Conservation (phyloP, 2,797 vertebrate species). For the Mycteria americana region DNA sequence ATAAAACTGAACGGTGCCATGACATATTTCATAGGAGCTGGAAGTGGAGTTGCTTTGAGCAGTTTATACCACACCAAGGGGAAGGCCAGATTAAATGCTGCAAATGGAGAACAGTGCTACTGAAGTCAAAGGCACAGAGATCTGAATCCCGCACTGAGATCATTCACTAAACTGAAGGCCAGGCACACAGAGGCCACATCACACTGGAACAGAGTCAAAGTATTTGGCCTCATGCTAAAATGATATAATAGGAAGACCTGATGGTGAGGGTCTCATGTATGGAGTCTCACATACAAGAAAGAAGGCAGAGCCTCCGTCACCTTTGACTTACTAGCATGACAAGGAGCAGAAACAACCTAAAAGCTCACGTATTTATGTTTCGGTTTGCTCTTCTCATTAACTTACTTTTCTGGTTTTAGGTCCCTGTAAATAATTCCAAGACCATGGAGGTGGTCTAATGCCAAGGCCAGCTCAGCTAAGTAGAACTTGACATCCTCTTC, state of each 20-base stretch:
- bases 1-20: accelerated
- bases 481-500: conserved; percentile 99
- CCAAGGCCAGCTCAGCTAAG: conserved; percentile 93
- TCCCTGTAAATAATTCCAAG: conserved; percentile 98
- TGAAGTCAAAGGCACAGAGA: neutral
- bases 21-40: accelerated
- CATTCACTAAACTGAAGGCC: neutral
- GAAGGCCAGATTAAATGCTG: neutral
- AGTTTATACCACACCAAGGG: neutral
- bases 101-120: neutral
- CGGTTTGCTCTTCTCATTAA: neutral
- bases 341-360: neutral
- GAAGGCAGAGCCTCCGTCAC: neutral
- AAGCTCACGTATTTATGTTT: neutral
- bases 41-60: neutral
- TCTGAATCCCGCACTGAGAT: neutral
- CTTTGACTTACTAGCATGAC: neutral
- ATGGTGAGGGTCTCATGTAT: neutral
- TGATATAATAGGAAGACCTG: neutral
- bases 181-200: neutral
- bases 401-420: conserved; percentile 95
- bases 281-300: neutral
- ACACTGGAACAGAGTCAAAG: neutral
- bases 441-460: conserved; percentile 93
- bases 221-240: neutral